Base-by-base conservation (phyloP, 2,888 invertebrate genomes). In the Ormia ochracea region DNA sequence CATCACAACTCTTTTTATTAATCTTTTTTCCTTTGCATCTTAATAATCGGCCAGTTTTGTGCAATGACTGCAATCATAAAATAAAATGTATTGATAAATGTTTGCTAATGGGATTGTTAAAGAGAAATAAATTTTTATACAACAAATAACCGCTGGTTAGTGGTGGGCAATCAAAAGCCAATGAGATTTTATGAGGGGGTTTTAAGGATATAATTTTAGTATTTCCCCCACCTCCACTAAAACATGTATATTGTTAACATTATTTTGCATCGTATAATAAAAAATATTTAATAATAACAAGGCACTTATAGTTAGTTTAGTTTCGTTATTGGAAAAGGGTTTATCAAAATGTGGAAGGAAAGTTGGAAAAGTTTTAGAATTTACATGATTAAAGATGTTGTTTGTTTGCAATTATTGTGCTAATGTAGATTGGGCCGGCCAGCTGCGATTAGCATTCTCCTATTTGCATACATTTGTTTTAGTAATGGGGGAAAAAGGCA, bases 81-180 rank as follows among this genome's bases (percentile, higher is more conserved):
- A 23, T 58, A 70, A 66, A 72, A 76, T 74, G 50, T 77, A 75
- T 70, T 80, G 76, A 80, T 80, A 73, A 80, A 80, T 80, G 80
- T 61, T 73, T 52, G 56, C 76, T 80, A 80, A 80, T 80, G 72
- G 72, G 61, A 76, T 76, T 59, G 76, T 80, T 77, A 77, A 74
- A 41, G 61, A 72, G 56, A 63, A 76, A 80, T 76, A 80, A 80
- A 80, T 80, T 76, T 76, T n/a, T 63, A 76, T 54, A 80, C 61
- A 80, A 76, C 80, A 80, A 80, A 76, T 80, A 80, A 80, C 80
- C 80, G 61, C 80, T 80, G 80, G 80, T 80, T 76, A 80, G 72
- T 72, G 19, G 41, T 38, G 48, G 58, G 66, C 80, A 80, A 80
- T 80, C 80, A 76, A 76, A 76, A 63, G 41, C 58, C 66, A 76